Conservation (phyloP, 2,888 invertebrate genomes). For the Rhagium mordax region DNA sequence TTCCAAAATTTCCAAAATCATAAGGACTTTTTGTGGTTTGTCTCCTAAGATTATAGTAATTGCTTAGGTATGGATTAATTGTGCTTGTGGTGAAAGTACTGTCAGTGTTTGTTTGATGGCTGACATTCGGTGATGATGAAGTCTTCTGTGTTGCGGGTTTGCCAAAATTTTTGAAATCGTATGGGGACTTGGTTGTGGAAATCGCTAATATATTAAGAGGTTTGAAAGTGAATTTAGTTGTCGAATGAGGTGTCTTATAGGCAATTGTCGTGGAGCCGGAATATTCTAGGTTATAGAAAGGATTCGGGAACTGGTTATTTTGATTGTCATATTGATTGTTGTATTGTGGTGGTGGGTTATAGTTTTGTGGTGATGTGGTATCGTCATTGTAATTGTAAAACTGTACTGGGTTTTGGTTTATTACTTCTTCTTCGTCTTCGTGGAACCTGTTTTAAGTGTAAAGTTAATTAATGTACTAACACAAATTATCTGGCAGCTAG, state of each 20-base stretch:
- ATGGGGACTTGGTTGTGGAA: slow-evolving; percentile 65
- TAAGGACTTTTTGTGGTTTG: slow-evolving; percentile 75
- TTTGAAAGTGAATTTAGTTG: slow-evolving; percentile 47
- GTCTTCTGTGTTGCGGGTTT: slow-evolving; percentile 54
- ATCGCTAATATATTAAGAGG: slow-evolving; percentile 57
- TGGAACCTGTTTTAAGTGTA: slow-evolving; percentile 60
- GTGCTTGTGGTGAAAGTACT: slow-evolving; percentile 67
- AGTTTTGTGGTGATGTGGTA: slow-evolving; percentile 52
- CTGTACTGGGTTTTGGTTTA: slow-evolving; percentile 51
- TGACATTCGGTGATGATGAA: slow-evolving; percentile 27
- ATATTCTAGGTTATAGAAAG: slow-evolving; percentile 38
- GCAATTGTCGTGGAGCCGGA: slow-evolving; percentile 8
- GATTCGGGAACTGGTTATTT: slow-evolving; percentile 44
- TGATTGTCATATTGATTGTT: slow-evolving; percentile 37
- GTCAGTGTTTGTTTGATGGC: slow-evolving; percentile 41
- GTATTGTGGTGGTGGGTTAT: slow-evolving; percentile 22
- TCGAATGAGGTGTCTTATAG: slow-evolving; percentile 5
- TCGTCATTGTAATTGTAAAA: slow-evolving; percentile 56
- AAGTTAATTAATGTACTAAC: slow-evolving; percentile 29
- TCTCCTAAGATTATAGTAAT: slow-evolving; percentile 69
- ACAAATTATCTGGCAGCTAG: neutral
- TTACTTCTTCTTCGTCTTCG: slow-evolving; percentile 59
- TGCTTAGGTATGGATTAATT: slow-evolving; percentile 63
- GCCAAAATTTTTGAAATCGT: slow-evolving; percentile 62
- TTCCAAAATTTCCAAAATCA: slow-evolving; percentile 70